These are phyloP conservation scores for Cisticola juncidis DNA, from an alignment of 2,113 vertebrate species.

Conservation along the genomic window DNA sequence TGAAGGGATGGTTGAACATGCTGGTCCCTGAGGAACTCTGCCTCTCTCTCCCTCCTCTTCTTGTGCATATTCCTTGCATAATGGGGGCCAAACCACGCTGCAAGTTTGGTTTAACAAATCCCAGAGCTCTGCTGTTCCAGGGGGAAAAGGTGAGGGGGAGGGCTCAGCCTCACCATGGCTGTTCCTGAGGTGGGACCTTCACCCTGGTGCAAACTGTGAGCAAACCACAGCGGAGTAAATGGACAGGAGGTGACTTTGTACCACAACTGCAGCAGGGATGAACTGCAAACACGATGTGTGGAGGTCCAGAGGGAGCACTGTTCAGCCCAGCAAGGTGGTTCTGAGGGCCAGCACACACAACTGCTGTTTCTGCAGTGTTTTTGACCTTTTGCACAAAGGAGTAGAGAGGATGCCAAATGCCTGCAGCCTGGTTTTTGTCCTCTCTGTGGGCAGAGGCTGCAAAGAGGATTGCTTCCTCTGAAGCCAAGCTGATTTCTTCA, in stretches of 20 bases:
- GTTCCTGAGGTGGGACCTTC: not conserved
- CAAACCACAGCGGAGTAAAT: rapidly evolving
- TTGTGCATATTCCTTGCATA: not conserved
- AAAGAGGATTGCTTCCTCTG: not conserved
- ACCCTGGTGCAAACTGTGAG: not conserved
- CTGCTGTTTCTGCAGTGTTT: not conserved
- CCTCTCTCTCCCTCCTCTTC: not conserved
- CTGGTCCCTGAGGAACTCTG: not conserved
- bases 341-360: not conserved
- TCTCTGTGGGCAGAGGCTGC: not conserved
- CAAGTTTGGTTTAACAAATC: not conserved
- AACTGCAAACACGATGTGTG: not conserved
- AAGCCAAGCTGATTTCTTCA: not conserved
- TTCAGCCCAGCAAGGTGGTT: not conserved
- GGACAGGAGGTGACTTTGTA: not conserved
- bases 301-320: not conserved
- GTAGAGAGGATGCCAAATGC: not conserved
- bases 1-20: not conserved
- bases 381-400: not conserved
- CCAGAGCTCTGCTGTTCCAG: not conserved
- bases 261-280: not conserved
- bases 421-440: not conserved
- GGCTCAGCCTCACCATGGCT: rapidly evolving
- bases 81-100: not conserved
- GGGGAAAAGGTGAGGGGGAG: not conserved